These are phyloP conservation scores for Melanostigma gelatinosum DNA, from an alignment of 2,113 vertebrate species.

Conservation along the genomic window DNA sequence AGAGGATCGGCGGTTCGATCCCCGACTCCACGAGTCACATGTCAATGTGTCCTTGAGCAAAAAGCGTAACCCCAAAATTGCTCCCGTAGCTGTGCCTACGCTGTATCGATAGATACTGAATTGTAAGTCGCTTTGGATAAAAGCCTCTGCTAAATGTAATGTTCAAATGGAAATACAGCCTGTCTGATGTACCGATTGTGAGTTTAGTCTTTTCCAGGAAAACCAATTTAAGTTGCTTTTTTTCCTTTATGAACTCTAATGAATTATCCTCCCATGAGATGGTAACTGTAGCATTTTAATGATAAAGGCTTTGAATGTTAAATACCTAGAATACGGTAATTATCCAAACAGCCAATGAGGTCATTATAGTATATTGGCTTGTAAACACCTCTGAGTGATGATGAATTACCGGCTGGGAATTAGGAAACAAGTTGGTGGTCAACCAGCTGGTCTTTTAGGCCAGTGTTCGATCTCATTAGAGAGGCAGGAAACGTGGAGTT, in stretches of 20 bases:
- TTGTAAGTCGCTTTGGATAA: too few relatives aligned
- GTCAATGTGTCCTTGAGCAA: too few relatives aligned
- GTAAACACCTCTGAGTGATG: conserved; percentile 32
- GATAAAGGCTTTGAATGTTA: neutral
- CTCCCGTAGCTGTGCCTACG: too few relatives aligned
- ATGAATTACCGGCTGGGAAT: conserved; percentile 51
- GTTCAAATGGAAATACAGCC: neutral
- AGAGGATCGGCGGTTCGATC: too few relatives aligned
- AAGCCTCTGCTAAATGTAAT: too few relatives aligned
- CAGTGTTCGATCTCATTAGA: conserved; percentile 9
- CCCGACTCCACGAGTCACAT: too few relatives aligned
- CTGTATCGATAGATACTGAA: too few relatives aligned
- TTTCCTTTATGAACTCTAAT: neutral
- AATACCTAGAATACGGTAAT: neutral
- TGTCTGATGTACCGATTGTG: neutral
- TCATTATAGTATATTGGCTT: conserved; percentile 20
- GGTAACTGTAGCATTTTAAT: conserved; percentile 11
- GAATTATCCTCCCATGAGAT: neutral
- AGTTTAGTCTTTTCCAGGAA: neutral
- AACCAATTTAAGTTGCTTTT: neutral
- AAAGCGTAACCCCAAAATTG: too few relatives aligned
- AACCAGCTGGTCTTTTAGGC: neutral
- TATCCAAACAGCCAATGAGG: neutral
- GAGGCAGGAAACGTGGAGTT: conserved; percentile 7
- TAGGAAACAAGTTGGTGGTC: conserved; percentile 34